Evolutionary conservation across 2,797 vertebrate genomes (phyloP), one percentile per base, ranked within the genome.

Genomic region (Neopelma chrysocephalum): DNA sequence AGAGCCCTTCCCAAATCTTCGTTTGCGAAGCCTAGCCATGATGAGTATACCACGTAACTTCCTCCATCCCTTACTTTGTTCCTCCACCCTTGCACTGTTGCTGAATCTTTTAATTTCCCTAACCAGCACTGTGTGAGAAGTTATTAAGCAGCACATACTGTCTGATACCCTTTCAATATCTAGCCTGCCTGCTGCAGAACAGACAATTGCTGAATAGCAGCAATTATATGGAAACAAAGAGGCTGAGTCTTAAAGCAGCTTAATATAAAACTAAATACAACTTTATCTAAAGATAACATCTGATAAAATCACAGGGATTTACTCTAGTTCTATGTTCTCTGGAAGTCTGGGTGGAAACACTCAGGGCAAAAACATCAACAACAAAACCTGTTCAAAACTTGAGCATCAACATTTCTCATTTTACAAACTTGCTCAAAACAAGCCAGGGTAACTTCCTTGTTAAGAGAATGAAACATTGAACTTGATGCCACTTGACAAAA

Each of bases 151-250:
- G 48, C 40, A 76, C 15, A 32, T 20, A 61, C 66, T 47, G 31
- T 81, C 81, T 85, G 57, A 94, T 84, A 94, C 17, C 29, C 48
- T 91, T 73, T 86, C 89, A 92, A 93, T 61, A 94, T 34, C 87
- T 65, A 64, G 50, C 34, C 93, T 92, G 78, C 51, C 47, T 92
- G 80, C 78, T 89, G 40, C 47, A 89, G 80, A 92, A 48, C 45
- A 95, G 54, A 81, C 76, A 91, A 73, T 60, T 81, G 80, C 80
- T 84, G 50, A 57, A 64, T 40, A 86, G 75, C 51, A 96, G 56
- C 64, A 96, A 96, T 95, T 96, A 87, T 12, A 60, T 4, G 27
- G 69, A 93, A 96, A 94, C 57, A 80, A 97, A 95, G 93, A 80
- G 58, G 47, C 65, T 70, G 84, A 95, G 66, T 79, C 69, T 86